These are phyloP conservation scores for Rana temporaria DNA, from an alignment of 2,113 vertebrate genomes.

Conservation along the genomic window DNA sequence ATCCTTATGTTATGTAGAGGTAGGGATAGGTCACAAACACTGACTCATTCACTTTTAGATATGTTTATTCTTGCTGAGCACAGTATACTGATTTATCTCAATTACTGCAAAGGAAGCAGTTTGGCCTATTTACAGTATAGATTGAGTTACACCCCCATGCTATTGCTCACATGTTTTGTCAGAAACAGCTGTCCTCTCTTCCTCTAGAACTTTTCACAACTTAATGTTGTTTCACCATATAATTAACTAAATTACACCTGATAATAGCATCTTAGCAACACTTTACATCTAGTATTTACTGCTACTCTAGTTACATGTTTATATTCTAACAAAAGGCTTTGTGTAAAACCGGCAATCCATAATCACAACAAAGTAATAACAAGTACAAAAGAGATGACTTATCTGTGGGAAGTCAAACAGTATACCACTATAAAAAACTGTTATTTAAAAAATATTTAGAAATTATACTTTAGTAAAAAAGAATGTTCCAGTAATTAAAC, in stretches of 20 bases:
- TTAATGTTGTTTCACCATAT: slow-evolving; percentile 27
- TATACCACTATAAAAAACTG: too few relatives aligned
- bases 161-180: slow-evolving; percentile 42
- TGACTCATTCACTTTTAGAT: slow-evolving; percentile 20
- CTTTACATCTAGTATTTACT: slow-evolving; percentile 25
- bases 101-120: slow-evolving; percentile 32
- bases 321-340: slow-evolving; percentile 14
- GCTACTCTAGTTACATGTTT: slow-evolving; percentile 27
- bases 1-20: slow-evolving; percentile 8
- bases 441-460: too few relatives aligned
- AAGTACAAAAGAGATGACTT: background rate
- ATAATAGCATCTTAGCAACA: slow-evolving; percentile 33
- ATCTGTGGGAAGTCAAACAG: background rate
- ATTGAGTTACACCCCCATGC: slow-evolving; percentile 30
- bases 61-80: slow-evolving; percentile 37
- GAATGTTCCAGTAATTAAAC: too few relatives aligned
- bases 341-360: slow-evolving; percentile 8
- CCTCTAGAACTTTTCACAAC: slow-evolving; percentile 35
- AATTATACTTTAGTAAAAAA: too few relatives aligned
- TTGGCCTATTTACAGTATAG: slow-evolving; percentile 41
- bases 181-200: slow-evolving; percentile 42
- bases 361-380: too few relatives aligned
- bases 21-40: slow-evolving; percentile 10
- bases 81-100: slow-evolving; percentile 41
- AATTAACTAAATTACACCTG: slow-evolving; percentile 42